Evolutionary conservation across 2,888 invertebrate genomes (phyloP).

Genomic region (Drosophila conformis): DNA sequence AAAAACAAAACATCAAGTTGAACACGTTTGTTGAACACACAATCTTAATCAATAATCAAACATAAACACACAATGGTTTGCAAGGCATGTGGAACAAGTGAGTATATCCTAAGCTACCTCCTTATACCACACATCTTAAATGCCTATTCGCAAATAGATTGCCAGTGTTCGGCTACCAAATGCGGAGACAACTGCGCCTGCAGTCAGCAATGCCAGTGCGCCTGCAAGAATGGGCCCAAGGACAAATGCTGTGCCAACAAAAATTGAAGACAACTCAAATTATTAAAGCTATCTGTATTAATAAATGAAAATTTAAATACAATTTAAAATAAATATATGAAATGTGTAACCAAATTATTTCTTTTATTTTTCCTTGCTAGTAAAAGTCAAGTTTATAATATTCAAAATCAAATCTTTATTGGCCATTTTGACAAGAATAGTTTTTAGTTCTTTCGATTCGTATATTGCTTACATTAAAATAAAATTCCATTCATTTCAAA

Average conservation of each 20-base stretch:
- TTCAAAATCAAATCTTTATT: slow-evolving; percentile 80
- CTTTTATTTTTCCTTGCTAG: background rate
- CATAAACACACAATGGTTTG: slow-evolving; percentile 61
- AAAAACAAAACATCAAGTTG: slow-evolving; percentile 2
- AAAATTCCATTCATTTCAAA: slow-evolving; percentile 55
- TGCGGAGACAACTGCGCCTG: slow-evolving; percentile 77
- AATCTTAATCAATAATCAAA: slow-evolving; percentile 1
- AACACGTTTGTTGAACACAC: slow-evolving; percentile 2
- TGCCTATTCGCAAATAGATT: slow-evolving; percentile 46
- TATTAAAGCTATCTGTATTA: background rate
- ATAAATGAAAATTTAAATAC: background rate
- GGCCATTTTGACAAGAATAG: slow-evolving; percentile 85
- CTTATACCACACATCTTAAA: background rate
- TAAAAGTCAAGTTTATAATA: background rate
- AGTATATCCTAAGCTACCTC: slow-evolving; percentile 35
- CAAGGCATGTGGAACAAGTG: slow-evolving; percentile 74
- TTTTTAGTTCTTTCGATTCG: slow-evolving; percentile 64
- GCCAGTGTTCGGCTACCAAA: slow-evolving; percentile 71
- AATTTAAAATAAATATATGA: background rate
- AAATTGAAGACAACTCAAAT: slow-evolving; percentile 28
- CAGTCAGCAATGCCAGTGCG: slow-evolving; percentile 71
- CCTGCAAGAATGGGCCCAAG: slow-evolving; percentile 74
- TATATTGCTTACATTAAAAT: slow-evolving; percentile 51
- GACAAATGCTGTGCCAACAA: slow-evolving; percentile 71
- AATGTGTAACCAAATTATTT: background rate